phyloP scores from a whole-genome alignment of 1,140 invertebrate species.

The Cecropterus lyciades region DNA sequence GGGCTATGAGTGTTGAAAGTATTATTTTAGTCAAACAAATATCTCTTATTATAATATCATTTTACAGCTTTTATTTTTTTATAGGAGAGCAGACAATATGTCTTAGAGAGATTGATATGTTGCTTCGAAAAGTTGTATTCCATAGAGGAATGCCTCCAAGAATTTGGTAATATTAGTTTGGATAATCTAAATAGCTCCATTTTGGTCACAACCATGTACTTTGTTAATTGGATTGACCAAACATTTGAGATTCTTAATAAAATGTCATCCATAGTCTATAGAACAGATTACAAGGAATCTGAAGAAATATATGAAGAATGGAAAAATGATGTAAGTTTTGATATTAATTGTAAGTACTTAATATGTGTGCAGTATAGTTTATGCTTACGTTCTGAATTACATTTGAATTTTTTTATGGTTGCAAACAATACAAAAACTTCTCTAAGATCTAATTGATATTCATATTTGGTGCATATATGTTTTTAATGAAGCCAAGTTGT shows the following conservation, averaged over 20 bases:
- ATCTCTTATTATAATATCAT: too few relatives aligned
- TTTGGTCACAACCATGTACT: slow-evolving; percentile 64
- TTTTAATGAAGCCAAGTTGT: too few relatives aligned
- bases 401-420: too few relatives aligned
- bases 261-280: slow-evolving; percentile 60
- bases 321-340: slow-evolving; percentile 59
- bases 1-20: too few relatives aligned
- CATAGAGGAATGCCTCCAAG: slow-evolving; percentile 52
- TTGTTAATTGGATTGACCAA: slow-evolving; percentile 80
- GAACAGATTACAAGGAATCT: slow-evolving; percentile 55
- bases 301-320: slow-evolving; percentile 47
- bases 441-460: too few relatives aligned
- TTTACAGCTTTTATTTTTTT: too few relatives aligned
- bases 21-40: too few relatives aligned
- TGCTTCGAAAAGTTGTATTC: slow-evolving; percentile 61
- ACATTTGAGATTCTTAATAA: slow-evolving; percentile 71
- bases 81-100: slow-evolving; percentile 68
- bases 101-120: slow-evolving; percentile 65
- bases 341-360: too few relatives aligned
- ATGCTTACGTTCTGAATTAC: too few relatives aligned
- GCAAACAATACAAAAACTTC: too few relatives aligned
- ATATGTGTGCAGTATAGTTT: too few relatives aligned
- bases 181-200: slow-evolving; percentile 48
- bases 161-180: slow-evolving; percentile 24
- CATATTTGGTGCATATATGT: too few relatives aligned